phyloP scores from a whole-genome alignment of 2,797 vertebrate genomes.

The Pipistrellus nathusii region DNA sequence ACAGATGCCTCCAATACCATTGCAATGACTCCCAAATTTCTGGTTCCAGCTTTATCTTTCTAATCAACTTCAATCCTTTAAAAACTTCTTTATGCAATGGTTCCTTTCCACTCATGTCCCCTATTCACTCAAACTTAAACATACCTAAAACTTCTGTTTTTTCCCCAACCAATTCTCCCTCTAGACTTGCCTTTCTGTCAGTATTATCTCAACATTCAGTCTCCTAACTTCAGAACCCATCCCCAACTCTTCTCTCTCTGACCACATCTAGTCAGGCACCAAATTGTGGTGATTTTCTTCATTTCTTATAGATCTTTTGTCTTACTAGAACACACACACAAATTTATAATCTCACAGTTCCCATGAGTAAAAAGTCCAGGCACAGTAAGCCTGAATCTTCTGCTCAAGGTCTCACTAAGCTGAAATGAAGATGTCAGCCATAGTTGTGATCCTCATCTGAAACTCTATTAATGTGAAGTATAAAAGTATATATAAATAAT shows the following conservation, averaged over 20 bases:
- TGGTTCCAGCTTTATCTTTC: neutral
- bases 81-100: neutral
- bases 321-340: neutral
- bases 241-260: neutral
- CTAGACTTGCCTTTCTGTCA: neutral
- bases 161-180: neutral
- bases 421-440: neutral
- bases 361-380: neutral
- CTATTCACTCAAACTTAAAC: neutral
- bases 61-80: neutral
- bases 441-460: neutral
- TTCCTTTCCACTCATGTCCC: neutral
- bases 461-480: constrained; percentile 7
- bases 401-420: neutral
- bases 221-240: constrained; percentile 5
- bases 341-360: neutral
- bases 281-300: constrained; percentile 20
- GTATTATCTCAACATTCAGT: neutral
- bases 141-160: neutral
- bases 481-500: neutral
- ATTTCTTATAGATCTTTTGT: neutral
- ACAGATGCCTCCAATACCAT: neutral
- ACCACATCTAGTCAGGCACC: neutral
- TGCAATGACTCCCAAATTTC: neutral
- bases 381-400: neutral